Percentiles rank a stretch among this genome's conserved stretches.
phyloP scores from a whole-genome alignment of 2,797 vertebrate genomes.

The Rhinatrema bivittatum region DNA sequence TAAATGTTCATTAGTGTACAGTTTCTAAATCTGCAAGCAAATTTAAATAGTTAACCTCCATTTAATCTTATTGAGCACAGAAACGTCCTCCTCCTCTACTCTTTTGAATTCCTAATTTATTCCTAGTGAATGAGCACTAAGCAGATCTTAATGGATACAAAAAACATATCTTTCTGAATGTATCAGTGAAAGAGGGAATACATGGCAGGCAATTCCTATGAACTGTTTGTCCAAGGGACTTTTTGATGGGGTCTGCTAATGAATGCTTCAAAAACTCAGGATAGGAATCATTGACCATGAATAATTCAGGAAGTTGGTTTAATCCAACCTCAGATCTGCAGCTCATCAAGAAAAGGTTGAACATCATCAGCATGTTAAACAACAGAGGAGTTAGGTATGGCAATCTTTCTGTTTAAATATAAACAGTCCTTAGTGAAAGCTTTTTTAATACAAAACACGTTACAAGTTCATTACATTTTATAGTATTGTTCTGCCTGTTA shows the following conservation, averaged over 20 bases:
- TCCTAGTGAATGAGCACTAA: background rate
- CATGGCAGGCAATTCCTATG: background rate
- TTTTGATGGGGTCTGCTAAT: conserved; percentile 12
- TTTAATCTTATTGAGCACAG: too few relatives aligned
- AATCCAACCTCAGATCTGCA: conserved; percentile 6
- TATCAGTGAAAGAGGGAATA: conserved; percentile 4
- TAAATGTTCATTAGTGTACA: too few relatives aligned
- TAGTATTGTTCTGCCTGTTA: too few relatives aligned
- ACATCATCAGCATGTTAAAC: conserved; percentile 1
- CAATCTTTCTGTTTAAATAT: too few relatives aligned
- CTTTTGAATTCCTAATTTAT: background rate
- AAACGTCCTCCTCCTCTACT: too few relatives aligned
- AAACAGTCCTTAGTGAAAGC: too few relatives aligned
- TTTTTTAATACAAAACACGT: too few relatives aligned
- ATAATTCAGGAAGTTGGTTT: conserved; percentile 13
- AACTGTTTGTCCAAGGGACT: conserved; percentile 13
- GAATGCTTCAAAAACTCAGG: conserved; percentile 16
- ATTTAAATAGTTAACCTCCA: too few relatives aligned
- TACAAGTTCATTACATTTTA: too few relatives aligned
- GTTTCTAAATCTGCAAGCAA: too few relatives aligned
- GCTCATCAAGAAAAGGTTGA: conserved; percentile 1
- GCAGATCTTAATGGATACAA: background rate
- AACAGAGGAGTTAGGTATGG: conserved; percentile 2
- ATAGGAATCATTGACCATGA: conserved; percentile 7
- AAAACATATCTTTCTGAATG: conserved; percentile 7